These are phyloP conservation scores for Seriola aureovittata DNA, from an alignment of 2,113 vertebrate genomes.

Conservation along the genomic window DNA sequence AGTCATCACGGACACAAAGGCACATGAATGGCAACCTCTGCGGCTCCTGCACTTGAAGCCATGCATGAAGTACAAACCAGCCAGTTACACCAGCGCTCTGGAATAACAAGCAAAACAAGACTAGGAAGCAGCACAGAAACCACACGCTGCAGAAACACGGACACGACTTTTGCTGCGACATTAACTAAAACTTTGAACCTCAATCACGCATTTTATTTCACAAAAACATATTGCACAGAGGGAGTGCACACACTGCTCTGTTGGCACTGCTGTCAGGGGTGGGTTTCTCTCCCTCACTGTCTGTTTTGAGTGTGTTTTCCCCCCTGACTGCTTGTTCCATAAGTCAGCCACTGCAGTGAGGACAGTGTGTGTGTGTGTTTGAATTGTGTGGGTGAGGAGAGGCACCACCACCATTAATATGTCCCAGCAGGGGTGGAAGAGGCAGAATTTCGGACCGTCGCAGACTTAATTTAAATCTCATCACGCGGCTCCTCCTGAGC, in stretches of 20 bases:
- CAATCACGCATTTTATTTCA: conserved; percentile 9
- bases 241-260: conserved; percentile 20
- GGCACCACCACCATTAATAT: conserved; percentile 69
- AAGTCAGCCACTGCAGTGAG: conserved; percentile 64
- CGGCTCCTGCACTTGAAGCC: conserved; percentile 35
- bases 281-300: conserved; percentile 14
- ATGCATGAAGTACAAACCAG: conserved; percentile 49
- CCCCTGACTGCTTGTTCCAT: conserved; percentile 57
- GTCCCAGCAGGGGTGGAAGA: conserved; percentile 73
- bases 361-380: conserved; percentile 38
- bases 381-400: conserved; percentile 71
- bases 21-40: conserved; percentile 51
- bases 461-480: conserved; percentile 88
- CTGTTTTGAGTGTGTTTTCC: conserved; percentile 38
- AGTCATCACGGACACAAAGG: conserved; percentile 41
- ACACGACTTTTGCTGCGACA: conserved; percentile 6
- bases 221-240: conserved; percentile 27
- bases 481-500: conserved; percentile 79
- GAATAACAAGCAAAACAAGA: conserved; percentile 16
- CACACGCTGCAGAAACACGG: conserved; percentile 13
- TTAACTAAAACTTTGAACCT: conserved; percentile 14
- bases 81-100: not conserved
- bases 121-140: not conserved
- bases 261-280: conserved; percentile 30
- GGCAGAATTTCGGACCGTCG: conserved; percentile 79